Evolutionary conservation across 1,140 invertebrate genomes (phyloP).

Genomic region (Halictus rubicundus): DNA sequence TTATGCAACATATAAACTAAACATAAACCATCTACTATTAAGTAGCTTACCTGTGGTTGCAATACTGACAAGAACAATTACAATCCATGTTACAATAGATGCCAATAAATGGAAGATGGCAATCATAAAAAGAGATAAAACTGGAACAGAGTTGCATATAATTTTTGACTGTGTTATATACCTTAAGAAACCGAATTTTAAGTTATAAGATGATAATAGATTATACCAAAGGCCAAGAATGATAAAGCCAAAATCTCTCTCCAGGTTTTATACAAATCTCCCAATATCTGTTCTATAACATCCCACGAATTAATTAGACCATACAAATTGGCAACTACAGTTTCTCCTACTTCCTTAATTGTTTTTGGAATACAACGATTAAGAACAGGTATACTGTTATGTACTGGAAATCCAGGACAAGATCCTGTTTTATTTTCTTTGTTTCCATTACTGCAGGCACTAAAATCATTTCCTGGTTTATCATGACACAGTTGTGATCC

Average conservation of each 20-base stretch:
- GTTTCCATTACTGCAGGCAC: constrained; percentile 75
- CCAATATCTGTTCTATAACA: constrained; percentile 91
- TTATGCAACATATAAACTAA: not conserved
- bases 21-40: not conserved
- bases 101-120: constrained; percentile 92
- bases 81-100: constrained; percentile 91
- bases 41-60: constrained; percentile 84
- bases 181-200: constrained; percentile 5
- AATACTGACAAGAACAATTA: constrained; percentile 89
- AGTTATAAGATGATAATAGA: constrained; percentile 7
- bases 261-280: constrained; percentile 94
- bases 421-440: constrained; percentile 84
- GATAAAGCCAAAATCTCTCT: constrained; percentile 91
- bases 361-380: constrained; percentile 92
- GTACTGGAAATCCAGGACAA: constrained; percentile 87
- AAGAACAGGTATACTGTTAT: constrained; percentile 88
- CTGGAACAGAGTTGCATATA: constrained; percentile 80
- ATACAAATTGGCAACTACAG: constrained; percentile 87
- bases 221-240: constrained; percentile 89
- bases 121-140: constrained; percentile 91
- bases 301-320: constrained; percentile 93
- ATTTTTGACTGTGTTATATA: constrained; percentile 5
- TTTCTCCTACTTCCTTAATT: constrained; percentile 82
- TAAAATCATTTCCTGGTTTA: constrained; percentile 73
- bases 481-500: constrained; percentile 89